Percentiles rank a stretch among this genome's conserved stretches.
phyloP scores from a whole-genome alignment of 2,113 vertebrate genomes.

The Prochilodus magdalenae region DNA sequence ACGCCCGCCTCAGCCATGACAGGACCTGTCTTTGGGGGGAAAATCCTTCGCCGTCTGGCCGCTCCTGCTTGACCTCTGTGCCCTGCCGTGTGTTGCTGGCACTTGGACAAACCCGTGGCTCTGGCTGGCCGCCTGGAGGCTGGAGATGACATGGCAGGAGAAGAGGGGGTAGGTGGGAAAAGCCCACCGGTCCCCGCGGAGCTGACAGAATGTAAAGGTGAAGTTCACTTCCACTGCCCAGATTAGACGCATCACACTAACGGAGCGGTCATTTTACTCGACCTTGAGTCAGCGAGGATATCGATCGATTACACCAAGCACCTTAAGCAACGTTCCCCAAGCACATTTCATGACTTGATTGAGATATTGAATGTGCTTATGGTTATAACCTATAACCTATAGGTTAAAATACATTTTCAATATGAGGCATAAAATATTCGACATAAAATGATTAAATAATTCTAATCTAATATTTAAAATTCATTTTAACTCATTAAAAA shows the following conservation, averaged over 20 bases:
- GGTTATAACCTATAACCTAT: no score
- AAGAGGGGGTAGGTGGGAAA: constrained; percentile 68
- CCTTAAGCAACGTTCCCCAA: no score
- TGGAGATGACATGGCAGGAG: constrained; percentile 68
- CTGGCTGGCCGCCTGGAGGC: constrained; percentile 62
- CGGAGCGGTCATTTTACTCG: constrained; percentile 58
- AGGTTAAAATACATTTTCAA: no score
- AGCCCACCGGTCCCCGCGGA: constrained; percentile 66
- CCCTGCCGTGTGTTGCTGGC: constrained; percentile 69
- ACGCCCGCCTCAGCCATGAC: constrained; percentile 67
- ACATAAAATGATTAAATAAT: no score
- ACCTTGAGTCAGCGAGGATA: constrained; percentile 21
- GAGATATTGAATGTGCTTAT: no score
- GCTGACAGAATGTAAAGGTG: constrained; percentile 72
- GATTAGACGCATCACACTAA: constrained; percentile 66
- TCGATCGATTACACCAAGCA: neutral
- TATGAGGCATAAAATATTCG: no score
- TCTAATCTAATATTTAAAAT: no score
- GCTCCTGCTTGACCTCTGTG: constrained; percentile 68
- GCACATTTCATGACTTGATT: no score
- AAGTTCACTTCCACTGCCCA: constrained; percentile 64
- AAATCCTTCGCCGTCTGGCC: constrained; percentile 62
- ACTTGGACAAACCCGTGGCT: constrained; percentile 60
- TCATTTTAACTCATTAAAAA: no score
- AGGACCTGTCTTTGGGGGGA: constrained; percentile 68